These are phyloP conservation scores for Diplazon laetatorius DNA, from an alignment of 2,888 invertebrate genomes.

Conservation along the genomic window DNA sequence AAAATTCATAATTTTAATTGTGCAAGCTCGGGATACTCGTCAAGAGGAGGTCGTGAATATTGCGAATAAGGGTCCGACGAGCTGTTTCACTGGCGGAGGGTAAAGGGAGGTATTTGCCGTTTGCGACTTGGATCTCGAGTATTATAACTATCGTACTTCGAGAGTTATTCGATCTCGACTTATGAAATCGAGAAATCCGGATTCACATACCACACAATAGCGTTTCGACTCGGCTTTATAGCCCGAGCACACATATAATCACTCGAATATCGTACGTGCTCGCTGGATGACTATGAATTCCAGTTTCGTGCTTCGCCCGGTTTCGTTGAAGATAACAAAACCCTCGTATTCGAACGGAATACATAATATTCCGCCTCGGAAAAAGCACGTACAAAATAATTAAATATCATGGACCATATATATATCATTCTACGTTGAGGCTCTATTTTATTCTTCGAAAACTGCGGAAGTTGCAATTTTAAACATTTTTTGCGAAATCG, in stretches of 20 bases:
- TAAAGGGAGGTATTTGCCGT: slow-evolving; percentile 40
- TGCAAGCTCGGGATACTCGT: neutral
- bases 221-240: neutral
- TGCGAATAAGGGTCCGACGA: neutral
- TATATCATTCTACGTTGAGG: slow-evolving; percentile 4
- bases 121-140: slow-evolving; percentile 36
- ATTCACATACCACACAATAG: slow-evolving; percentile 3
- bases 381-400: slow-evolving; percentile 19
- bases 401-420: slow-evolving; percentile 30
- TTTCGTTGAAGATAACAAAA: slow-evolving; percentile 35
- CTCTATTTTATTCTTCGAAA: slow-evolving; percentile 24
- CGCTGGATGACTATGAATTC: neutral
- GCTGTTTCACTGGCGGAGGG: neutral
- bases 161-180: slow-evolving; percentile 32
- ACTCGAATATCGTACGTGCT: neutral
- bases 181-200: slow-evolving; percentile 26
- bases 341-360: slow-evolving; percentile 30
- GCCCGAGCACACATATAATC: slow-evolving; percentile 27
- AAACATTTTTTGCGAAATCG: slow-evolving; percentile 36
- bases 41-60: neutral
- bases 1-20: slow-evolving; percentile 14
- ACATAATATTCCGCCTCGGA: slow-evolving; percentile 18
- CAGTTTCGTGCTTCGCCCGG: slow-evolving; percentile 2
- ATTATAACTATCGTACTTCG: slow-evolving; percentile 26
- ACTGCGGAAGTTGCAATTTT: slow-evolving; percentile 40